A percentile compares a stretch with the other conserved stretches of the same genome.
phyloP scores from a whole-genome alignment of 2,888 invertebrate genomes.

The Gastracanthus pulcherrimus region DNA sequence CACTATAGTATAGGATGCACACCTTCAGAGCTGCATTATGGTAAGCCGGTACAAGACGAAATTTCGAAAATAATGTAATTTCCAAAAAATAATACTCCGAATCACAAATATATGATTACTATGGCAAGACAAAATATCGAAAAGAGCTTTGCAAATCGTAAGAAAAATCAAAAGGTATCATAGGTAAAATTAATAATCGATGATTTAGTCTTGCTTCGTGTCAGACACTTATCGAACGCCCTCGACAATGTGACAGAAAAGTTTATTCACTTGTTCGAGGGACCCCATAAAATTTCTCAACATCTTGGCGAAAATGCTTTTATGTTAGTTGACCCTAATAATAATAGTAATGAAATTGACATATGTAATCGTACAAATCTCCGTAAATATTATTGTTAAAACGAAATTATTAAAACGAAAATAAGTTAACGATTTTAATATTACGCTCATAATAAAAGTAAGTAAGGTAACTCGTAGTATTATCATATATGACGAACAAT shows the following conservation, averaged over 20 bases:
- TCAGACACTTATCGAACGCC: not conserved
- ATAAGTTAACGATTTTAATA: too few species aligned
- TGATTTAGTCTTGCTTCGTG: not conserved
- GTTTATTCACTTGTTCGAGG: not conserved
- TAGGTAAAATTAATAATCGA: not conserved
- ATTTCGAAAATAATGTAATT: not conserved
- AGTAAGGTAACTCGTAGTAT: too few species aligned
- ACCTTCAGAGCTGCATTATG: slow-evolving; percentile 16
- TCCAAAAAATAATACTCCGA: not conserved
- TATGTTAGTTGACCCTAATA: not conserved
- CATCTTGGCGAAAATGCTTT: not conserved
- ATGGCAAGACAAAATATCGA: not conserved
- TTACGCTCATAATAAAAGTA: too few species aligned
- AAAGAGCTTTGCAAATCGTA: not conserved
- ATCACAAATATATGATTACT: not conserved
- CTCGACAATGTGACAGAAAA: not conserved
- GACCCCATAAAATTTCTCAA: not conserved
- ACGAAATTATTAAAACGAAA: too few species aligned
- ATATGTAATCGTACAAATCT: not conserved
- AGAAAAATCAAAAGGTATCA: not conserved
- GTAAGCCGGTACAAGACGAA: not conserved
- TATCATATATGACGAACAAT: too few species aligned
- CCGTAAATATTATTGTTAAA: not conserved
- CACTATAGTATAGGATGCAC: not conserved
- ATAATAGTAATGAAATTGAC: not conserved